Evolutionary conservation across 2,888 invertebrate genomes (phyloP).

Genomic region (Drosophila hawaiiensis): DNA sequence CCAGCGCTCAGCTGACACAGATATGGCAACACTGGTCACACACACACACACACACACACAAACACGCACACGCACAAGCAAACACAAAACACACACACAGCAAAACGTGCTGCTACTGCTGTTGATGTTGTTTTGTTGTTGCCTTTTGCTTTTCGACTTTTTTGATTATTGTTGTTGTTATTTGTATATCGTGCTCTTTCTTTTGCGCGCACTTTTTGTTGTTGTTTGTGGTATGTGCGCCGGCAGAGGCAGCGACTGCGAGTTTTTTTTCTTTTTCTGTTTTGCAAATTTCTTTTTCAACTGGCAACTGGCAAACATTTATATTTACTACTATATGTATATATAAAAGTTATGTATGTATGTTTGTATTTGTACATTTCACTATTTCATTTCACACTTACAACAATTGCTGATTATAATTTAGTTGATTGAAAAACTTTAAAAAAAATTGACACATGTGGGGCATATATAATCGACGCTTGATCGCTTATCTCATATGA

Average conservation of each 20-base stretch:
- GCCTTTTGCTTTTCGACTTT: constrained; percentile 33
- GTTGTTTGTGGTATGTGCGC: constrained; percentile 48
- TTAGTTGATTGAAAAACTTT: constrained; percentile 38
- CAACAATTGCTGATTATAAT: constrained; percentile 30
- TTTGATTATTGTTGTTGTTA: constrained; percentile 23
- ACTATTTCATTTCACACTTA: constrained; percentile 42
- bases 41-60: constrained; percentile 20
- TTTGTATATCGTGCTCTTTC: constrained; percentile 47
- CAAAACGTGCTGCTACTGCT: constrained; percentile 53
- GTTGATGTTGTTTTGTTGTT: constrained; percentile 49
- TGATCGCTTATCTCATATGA: constrained; percentile 12
- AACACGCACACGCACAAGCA: constrained; percentile 13
- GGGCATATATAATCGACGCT: constrained; percentile 29
- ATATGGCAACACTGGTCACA: constrained; percentile 63
- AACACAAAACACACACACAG: constrained; percentile 19
- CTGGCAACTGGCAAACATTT: constrained; percentile 28
- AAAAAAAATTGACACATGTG: constrained; percentile 49
- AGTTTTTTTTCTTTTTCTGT: constrained; percentile 30
- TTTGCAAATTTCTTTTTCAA: constrained; percentile 47
- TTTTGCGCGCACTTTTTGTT: constrained; percentile 56
- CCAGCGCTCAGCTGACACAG: constrained; percentile 57
- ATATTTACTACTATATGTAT: not conserved
- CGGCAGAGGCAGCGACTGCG: constrained; percentile 29
- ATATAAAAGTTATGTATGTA: not conserved
- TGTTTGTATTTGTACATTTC: constrained; percentile 7